A percentile compares a stretch with the other conserved stretches of the same genome.
phyloP scores from a whole-genome alignment of 2,797 vertebrate species.

The Takifugu rubripes region DNA sequence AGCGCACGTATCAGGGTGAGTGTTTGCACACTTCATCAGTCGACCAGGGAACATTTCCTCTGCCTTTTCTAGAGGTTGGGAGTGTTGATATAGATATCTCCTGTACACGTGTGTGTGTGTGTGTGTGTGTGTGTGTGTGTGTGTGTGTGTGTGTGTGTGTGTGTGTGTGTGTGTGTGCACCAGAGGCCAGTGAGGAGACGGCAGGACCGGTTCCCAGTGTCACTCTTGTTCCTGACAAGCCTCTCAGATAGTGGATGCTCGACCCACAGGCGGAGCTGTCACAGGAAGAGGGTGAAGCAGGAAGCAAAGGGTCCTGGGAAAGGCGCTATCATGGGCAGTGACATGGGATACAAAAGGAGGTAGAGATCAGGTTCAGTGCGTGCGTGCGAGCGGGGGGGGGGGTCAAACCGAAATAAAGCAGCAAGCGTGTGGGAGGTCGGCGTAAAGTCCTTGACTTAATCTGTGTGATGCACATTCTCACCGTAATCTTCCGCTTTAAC shows the following conservation, averaged over 20 bases:
- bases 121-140: constrained; percentile 7
- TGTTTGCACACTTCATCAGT: constrained; percentile 68
- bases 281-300: constrained; percentile 76
- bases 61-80: constrained; percentile 27
- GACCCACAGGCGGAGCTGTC: constrained; percentile 66
- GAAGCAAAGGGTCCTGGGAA: constrained; percentile 78
- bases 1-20: constrained; percentile 33
- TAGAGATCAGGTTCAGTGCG: constrained; percentile 70
- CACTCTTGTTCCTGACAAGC: constrained; percentile 60
- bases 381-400: constrained; percentile 42
- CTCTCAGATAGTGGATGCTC: constrained; percentile 64
- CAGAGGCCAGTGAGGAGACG: constrained; percentile 35
- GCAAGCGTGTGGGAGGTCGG: constrained; percentile 14
- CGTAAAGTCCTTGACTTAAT: constrained; percentile 12
- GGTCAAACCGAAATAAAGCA: constrained; percentile 27
- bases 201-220: constrained; percentile 41
- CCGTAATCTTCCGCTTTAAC: constrained; percentile 25
- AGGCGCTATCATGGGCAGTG: constrained; percentile 70
- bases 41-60: constrained; percentile 68
- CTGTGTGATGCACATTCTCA: constrained; percentile 39
- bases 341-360: constrained; percentile 70
- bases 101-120: constrained; percentile 12
- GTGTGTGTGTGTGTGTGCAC: constrained; percentile 42
- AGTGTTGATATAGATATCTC: constrained; percentile 50
- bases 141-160: constrained; percentile 11